Evolutionary conservation across 2,797 vertebrate species (phyloP).

Genomic region (Acrossocheilus wenchowensis): DNA sequence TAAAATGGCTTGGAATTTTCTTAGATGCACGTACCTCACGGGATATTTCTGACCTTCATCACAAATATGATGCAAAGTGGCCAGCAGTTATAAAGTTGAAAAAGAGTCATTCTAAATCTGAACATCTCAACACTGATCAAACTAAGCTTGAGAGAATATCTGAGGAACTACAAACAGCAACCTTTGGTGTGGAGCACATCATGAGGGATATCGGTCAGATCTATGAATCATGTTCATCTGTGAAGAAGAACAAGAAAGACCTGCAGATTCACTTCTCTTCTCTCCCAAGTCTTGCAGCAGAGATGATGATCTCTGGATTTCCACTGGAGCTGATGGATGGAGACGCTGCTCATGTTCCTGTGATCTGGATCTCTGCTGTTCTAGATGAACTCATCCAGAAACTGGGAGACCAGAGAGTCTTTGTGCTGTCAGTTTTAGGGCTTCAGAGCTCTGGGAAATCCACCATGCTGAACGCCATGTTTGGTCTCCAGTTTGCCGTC

Average conservation of each 20-base stretch:
- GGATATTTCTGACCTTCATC: neutral
- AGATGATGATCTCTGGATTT: neutral
- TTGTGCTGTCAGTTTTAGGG: slow-evolving; percentile 73
- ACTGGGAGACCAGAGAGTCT: slow-evolving; percentile 59
- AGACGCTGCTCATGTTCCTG: neutral
- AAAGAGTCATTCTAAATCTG: neutral
- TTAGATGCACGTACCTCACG: slow-evolving; percentile 67
- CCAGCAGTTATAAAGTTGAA: neutral
- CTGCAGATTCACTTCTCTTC: neutral
- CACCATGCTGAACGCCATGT: slow-evolving; percentile 1
- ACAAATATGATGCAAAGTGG: neutral
- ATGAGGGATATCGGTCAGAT: neutral
- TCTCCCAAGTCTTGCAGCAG: neutral
- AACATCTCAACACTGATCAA: neutral
- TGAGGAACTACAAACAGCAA: neutral
- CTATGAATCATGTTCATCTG: neutral
- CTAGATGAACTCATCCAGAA: neutral
- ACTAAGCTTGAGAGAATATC: neutral
- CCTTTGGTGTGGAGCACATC: slow-evolving; percentile 4
- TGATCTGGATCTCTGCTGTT: slow-evolving; percentile 31
- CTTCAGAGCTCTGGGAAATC: neutral
- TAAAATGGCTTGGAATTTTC: slow-evolving; percentile 56
- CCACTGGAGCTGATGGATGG: slow-evolving; percentile 1
- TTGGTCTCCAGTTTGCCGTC: neutral
- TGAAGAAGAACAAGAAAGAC: neutral